These are phyloP conservation scores for Agriopis aurantiaria DNA, from an alignment of 2,888 invertebrate species.

Conservation along the genomic window DNA sequence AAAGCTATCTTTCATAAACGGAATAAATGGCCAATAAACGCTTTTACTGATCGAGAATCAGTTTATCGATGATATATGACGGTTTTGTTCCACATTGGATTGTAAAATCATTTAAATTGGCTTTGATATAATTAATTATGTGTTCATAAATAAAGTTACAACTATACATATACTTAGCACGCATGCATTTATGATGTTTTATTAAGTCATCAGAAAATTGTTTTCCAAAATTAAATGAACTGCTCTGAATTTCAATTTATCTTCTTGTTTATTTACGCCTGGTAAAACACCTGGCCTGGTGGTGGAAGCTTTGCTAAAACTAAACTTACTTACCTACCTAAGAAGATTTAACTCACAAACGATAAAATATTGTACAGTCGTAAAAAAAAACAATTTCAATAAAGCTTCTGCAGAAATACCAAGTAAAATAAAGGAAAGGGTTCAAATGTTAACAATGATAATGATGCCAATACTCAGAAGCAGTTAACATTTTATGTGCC, in stretches of 20 bases:
- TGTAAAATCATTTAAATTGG: background rate
- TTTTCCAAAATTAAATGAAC: no score
- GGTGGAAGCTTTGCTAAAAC: background rate
- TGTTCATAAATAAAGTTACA: no score
- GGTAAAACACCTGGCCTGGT: no score
- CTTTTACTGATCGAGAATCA: slow-evolving; percentile 9
- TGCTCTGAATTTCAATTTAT: background rate
- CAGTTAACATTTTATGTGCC: slow-evolving; percentile 41
- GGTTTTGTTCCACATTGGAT: slow-evolving; percentile 5
- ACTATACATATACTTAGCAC: no score
- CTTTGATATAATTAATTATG: no score
- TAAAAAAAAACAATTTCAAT: slow-evolving; percentile 30
- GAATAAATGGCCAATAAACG: slow-evolving; percentile 27
- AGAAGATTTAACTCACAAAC: background rate
- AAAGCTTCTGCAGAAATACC: slow-evolving; percentile 10
- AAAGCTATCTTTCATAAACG: slow-evolving; percentile 16
- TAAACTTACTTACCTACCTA: background rate
- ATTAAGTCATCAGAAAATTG: no score
- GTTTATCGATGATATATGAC: slow-evolving; percentile 24
- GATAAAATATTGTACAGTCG: background rate
- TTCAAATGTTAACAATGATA: background rate
- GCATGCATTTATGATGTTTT: no score
- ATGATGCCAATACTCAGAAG: slow-evolving; percentile 29
- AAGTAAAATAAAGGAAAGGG: background rate
- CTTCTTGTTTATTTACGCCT: background rate